These are phyloP conservation scores for Microctonus brassicae DNA, from an alignment of 2,888 invertebrate species.

Conservation along the genomic window DNA sequence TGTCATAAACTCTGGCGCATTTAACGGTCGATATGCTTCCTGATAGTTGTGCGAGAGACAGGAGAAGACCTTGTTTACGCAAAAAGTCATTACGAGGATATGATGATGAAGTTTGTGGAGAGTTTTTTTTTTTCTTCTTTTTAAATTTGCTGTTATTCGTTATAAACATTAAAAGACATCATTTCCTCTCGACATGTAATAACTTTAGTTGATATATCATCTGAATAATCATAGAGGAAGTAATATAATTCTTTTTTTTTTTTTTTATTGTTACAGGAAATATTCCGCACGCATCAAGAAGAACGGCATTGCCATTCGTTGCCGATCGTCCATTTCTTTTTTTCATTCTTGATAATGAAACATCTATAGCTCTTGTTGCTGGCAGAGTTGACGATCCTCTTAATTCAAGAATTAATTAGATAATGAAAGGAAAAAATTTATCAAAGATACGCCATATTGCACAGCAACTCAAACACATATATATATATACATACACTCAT, in stretches of 20 bases:
- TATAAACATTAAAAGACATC: background rate
- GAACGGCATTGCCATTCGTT: slow-evolving; percentile 78
- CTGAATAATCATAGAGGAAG: background rate
- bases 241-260: slow-evolving; percentile 21
- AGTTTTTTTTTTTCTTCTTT: background rate
- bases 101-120: slow-evolving; percentile 10
- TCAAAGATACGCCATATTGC: too few species aligned
- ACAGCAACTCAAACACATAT: background rate
- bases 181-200: slow-evolving; percentile 22
- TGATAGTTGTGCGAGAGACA: slow-evolving; percentile 46
- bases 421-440: slow-evolving; percentile 38
- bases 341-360: slow-evolving; percentile 86
- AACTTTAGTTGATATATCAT: slow-evolving; percentile 1
- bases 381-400: slow-evolving; percentile 88
- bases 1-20: slow-evolving; percentile 61
- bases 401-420: slow-evolving; percentile 77
- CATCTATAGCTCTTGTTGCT: slow-evolving; percentile 84
- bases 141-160: too few species aligned
- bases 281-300: slow-evolving; percentile 57
- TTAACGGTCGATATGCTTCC: slow-evolving; percentile 66
- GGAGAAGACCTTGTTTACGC: slow-evolving; percentile 38
- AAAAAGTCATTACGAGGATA: slow-evolving; percentile 43
- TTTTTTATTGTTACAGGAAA: slow-evolving; percentile 63
- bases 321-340: slow-evolving; percentile 88
- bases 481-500: too few species aligned